Evolutionary conservation across 2,888 invertebrate genomes (phyloP).

Genomic region (Mesoligia furuncula): DNA sequence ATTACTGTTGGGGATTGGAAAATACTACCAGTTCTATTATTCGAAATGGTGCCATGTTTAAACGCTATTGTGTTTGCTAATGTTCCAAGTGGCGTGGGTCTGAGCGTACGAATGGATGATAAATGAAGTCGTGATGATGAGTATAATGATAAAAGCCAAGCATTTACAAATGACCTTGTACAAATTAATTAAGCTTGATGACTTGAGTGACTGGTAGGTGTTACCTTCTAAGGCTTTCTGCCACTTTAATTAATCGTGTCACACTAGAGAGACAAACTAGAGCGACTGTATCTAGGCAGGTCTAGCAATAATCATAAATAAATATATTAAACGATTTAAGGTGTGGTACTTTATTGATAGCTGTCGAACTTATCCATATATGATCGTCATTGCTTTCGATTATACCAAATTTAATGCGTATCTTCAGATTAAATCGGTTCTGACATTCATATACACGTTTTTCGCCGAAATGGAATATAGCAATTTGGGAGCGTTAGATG

Average conservation of each 20-base stretch:
- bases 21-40: conserved; percentile 43
- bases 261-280: conserved; percentile 44
- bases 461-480: conserved; percentile 35
- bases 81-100: conserved; percentile 23
- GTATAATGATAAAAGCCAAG: conserved; percentile 37
- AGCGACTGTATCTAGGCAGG: conserved; percentile 32
- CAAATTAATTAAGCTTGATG: conserved; percentile 33
- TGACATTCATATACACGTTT: conserved; percentile 23
- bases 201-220: conserved; percentile 21
- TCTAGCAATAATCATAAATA: conserved; percentile 56
- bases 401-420: conserved; percentile 39
- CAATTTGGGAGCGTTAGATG: conserved; percentile 46
- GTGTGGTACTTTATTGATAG: conserved; percentile 54
- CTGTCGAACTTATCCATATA: conserved; percentile 46
- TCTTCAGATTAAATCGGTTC: conserved; percentile 39
- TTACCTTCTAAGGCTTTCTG: conserved; percentile 47
- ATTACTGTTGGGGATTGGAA: conserved; percentile 56
- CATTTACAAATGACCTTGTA: conserved; percentile 34
- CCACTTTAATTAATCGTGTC: conserved; percentile 38
- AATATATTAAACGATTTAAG: conserved; percentile 58
- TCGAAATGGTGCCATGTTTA: conserved; percentile 27
- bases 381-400: conserved; percentile 47
- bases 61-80: conserved; percentile 30
- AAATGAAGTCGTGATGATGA: conserved; percentile 35
- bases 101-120: conserved; percentile 31